phyloP scores from a whole-genome alignment of 2,113 vertebrate genomes.

The Hassar affinis region DNA sequence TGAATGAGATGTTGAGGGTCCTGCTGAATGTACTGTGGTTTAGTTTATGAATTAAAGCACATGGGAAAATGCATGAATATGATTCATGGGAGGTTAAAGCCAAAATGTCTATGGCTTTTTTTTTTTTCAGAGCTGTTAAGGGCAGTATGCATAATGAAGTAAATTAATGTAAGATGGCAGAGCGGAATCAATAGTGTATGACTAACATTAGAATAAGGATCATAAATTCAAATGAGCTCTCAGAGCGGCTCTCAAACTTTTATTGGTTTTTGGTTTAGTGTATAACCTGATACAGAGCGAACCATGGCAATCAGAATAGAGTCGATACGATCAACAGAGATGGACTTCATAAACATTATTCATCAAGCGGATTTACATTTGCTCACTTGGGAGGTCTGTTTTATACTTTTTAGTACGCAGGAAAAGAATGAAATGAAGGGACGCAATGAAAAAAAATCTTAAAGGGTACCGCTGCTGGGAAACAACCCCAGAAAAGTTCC shows the following conservation, averaged over 20 bases:
- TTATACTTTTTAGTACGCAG: background rate
- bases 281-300: background rate
- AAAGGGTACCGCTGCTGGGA: background rate
- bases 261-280: background rate
- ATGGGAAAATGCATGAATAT: background rate
- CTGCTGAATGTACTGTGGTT: background rate
- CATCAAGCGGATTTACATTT: background rate
- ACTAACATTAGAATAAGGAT: constrained; percentile 8
- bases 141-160: constrained; percentile 2
- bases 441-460: background rate
- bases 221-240: constrained; percentile 1
- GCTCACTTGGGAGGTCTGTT: background rate
- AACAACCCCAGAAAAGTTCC: background rate
- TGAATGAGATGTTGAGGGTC: background rate
- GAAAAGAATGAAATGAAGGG: background rate
- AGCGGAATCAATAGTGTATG: constrained; percentile 19
- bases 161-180: constrained; percentile 7
- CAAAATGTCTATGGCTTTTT: constrained; percentile 8
- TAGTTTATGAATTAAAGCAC: constrained; percentile 1
- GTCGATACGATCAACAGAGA: background rate
- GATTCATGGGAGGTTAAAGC: constrained; percentile 2
- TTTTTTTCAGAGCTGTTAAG: background rate
- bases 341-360: background rate
- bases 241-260: no score
- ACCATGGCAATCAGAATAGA: background rate